Conservation (phyloP, 1,140 invertebrate species). For the Leptinotarsa undecemlineata region DNA sequence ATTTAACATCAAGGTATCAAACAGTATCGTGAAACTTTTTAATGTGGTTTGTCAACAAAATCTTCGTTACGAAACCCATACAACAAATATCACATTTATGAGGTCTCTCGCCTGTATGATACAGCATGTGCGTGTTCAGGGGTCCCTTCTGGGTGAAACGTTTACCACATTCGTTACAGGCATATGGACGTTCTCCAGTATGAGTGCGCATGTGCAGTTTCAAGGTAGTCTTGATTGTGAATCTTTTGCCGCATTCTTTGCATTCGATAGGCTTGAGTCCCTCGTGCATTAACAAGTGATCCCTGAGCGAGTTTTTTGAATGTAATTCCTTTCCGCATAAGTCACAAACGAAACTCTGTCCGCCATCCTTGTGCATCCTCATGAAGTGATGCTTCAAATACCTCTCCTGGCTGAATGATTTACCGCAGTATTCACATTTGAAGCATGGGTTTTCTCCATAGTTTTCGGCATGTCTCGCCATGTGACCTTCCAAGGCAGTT, state of each 20-base stretch:
- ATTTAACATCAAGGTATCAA: background rate
- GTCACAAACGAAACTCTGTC: slow-evolving; percentile 53
- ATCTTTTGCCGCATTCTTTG: slow-evolving; percentile 56
- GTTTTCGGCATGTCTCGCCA: slow-evolving; percentile 41
- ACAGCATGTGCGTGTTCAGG: slow-evolving; percentile 60
- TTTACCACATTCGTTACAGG: slow-evolving; percentile 72
- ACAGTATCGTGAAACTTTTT: slow-evolving; percentile 32
- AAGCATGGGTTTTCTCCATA: slow-evolving; percentile 42
- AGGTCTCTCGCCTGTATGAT: slow-evolving; percentile 73
- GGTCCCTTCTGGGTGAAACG: slow-evolving; percentile 69
- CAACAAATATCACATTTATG: slow-evolving; percentile 68
- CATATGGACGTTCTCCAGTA: slow-evolving; percentile 76
- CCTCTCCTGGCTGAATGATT: slow-evolving; percentile 56
- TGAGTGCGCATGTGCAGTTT: slow-evolving; percentile 76
- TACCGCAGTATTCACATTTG: slow-evolving; percentile 48
- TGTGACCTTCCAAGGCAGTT: slow-evolving; percentile 44
- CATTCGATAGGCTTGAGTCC: slow-evolving; percentile 51
- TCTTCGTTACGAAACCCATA: slow-evolving; percentile 45
- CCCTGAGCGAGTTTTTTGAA: slow-evolving; percentile 42
- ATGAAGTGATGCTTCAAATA: slow-evolving; percentile 36
- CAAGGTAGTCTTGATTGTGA: slow-evolving; percentile 71
- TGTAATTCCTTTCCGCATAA: slow-evolving; percentile 57
- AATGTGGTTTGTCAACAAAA: slow-evolving; percentile 31
- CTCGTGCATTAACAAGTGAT: slow-evolving; percentile 48
- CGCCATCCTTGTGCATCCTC: slow-evolving; percentile 34